These are phyloP conservation scores for Slavum lentiscoides DNA, from an alignment of 2,888 invertebrate species.

Conservation along the genomic window DNA sequence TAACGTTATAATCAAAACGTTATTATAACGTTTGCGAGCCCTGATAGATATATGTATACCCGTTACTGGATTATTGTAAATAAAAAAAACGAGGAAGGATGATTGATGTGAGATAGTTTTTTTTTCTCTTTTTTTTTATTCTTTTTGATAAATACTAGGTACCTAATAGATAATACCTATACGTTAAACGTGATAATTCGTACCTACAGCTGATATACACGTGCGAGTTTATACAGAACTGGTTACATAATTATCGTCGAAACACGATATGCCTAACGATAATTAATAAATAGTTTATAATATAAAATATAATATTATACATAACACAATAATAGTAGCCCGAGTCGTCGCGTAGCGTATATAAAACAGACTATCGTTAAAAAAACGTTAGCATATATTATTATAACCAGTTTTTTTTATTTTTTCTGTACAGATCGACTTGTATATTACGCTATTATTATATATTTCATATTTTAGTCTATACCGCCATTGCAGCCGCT, in stretches of 20 bases:
- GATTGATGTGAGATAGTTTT: slow-evolving; percentile 11
- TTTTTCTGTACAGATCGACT: background rate
- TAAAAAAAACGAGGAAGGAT: slow-evolving; percentile 9
- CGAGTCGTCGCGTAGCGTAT: background rate
- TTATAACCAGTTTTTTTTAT: slow-evolving; percentile 24
- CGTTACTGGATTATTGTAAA: background rate
- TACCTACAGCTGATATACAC: background rate
- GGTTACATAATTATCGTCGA: background rate
- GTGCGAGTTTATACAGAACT: background rate
- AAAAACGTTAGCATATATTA: background rate
- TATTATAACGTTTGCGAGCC: too few species aligned
- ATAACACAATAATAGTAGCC: background rate
- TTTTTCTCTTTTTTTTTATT: too few species aligned
- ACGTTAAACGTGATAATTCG: slow-evolving; percentile 23
- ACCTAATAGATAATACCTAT: too few species aligned
- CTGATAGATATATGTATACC: too few species aligned
- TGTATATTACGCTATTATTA: too few species aligned
- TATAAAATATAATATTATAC: background rate
- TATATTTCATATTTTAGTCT: background rate
- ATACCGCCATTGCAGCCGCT: too few species aligned
- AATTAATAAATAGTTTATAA: slow-evolving; percentile 10
- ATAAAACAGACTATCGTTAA: slow-evolving; percentile 1
- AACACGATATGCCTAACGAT: slow-evolving; percentile 11
- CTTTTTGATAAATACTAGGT: background rate
- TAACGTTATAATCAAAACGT: too few species aligned